Evolutionary conservation across 1,140 invertebrate species (phyloP).

Genomic region (Drosophila lini): DNA sequence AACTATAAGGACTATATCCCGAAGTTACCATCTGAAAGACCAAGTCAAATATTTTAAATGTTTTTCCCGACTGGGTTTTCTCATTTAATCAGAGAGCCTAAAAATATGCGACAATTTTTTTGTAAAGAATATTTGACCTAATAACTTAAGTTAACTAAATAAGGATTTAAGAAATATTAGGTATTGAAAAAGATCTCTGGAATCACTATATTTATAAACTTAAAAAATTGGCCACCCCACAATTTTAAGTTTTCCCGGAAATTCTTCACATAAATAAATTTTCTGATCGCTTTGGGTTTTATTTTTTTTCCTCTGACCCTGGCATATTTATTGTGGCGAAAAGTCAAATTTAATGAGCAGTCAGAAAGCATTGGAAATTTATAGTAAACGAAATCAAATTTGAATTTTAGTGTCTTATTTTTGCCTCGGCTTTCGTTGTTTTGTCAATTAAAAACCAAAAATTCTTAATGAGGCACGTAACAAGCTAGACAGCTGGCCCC

Average conservation of each 20-base stretch:
- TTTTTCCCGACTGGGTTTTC: neutral
- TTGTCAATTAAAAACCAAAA: slow-evolving; percentile 77
- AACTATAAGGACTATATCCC: neutral
- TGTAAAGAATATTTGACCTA: neutral
- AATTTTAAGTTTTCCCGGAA: neutral
- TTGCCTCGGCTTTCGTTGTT: slow-evolving; percentile 24
- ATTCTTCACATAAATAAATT: slow-evolving; percentile 1
- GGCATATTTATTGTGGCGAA: slow-evolving; percentile 24
- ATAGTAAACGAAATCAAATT: slow-evolving; percentile 40
- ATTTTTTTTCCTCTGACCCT: slow-evolving; percentile 5
- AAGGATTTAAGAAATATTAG: too few species aligned
- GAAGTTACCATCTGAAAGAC: neutral
- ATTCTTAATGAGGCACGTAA: slow-evolving; percentile 81
- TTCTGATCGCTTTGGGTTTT: neutral
- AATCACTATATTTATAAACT: neutral
- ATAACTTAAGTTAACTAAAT: neutral
- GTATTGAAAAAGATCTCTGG: too few species aligned
- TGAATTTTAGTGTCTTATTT: slow-evolving; percentile 24
- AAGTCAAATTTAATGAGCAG: slow-evolving; percentile 39
- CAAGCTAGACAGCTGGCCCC: slow-evolving; percentile 42
- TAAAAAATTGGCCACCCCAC: too few species aligned
- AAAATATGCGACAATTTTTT: slow-evolving; percentile 10
- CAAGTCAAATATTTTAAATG: neutral
- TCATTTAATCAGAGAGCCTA: neutral
- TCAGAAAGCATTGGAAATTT: slow-evolving; percentile 43